Evolutionary conservation across 2,797 vertebrate species (phyloP), one percentile per base, ranked within the genome.

Genomic region (Apodemus agrarius): DNA sequence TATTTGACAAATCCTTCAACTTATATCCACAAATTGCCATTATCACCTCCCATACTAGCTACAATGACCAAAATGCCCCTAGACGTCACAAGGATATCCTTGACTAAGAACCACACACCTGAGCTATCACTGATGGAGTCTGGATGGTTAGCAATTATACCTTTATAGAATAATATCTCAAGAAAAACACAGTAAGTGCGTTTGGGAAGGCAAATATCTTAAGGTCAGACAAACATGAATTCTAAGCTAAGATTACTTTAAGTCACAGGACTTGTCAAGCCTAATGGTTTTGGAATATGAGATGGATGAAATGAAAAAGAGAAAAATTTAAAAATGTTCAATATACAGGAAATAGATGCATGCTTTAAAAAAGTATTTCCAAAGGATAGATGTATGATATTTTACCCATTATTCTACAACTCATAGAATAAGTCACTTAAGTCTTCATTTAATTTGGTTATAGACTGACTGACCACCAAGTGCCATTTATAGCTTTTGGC

Each of bases 201-300:
- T 24, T 31, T 75, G 1, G 72, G 84, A 94, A 90, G 75, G 2
- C 19, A 19, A 0, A 63, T n/a, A 24, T 67, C 79, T 91, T 43
- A 57, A 52, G 49, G 65, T 92, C 46, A 93, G 76, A 85, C 0
- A 63, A 91, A 46, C 67, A 59, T 85, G 63, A 63, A 49, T 91
- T 89, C 26, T 57, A 88, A 95, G 9, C 59, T 93, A 61, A 89
- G 54, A 78, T 59, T 65, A 67, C 87, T 94, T 93, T 69, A 80
- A 86, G 65, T 63, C n/a, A 82, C 14, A 74, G 76, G 74, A 9
- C 85, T 85, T 95, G 52, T 89, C 43, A 59, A 76, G 61, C 63
- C 19, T 89, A 6, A 76, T 86, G 14, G 54, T 63, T 69, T 37
- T 37, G 6, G 57, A 94, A 75, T 75, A 10, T 69, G 84, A 93